A percentile compares a stretch with the other conserved stretches of the same genome.
Conservation (phyloP, 2,888 invertebrate genomes). For the Drosophila diplacantha region DNA sequence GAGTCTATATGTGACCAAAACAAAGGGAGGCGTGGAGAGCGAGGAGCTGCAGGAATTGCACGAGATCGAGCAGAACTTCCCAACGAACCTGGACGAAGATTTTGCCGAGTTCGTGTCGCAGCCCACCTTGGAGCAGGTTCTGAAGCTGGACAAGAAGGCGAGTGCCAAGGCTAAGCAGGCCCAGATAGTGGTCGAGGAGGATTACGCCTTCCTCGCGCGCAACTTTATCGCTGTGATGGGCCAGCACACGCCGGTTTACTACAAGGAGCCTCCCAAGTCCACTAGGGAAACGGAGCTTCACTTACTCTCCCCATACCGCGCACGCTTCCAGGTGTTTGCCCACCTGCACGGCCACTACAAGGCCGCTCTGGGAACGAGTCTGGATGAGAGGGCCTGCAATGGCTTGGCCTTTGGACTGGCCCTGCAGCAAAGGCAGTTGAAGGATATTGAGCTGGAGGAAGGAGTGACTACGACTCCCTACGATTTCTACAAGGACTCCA, state of each 20-base stretch:
- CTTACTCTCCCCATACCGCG: conserved; percentile 65
- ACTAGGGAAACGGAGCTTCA: conserved; percentile 33
- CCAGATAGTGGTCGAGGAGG: conserved; percentile 70
- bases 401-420: conserved; percentile 72
- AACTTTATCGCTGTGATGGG: conserved; percentile 74
- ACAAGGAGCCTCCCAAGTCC: conserved; percentile 42
- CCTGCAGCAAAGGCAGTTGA: conserved; percentile 71
- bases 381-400: conserved; percentile 72
- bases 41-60: conserved; percentile 83
- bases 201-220: conserved; percentile 71
- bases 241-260: conserved; percentile 67
- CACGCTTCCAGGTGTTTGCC: conserved; percentile 72
- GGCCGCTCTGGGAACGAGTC: conserved; percentile 61
- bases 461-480: conserved; percentile 57
- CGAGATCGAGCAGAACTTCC: conserved; percentile 85
- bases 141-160: conserved; percentile 73
- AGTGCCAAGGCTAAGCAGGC: conserved; percentile 61
- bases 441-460: conserved; percentile 55
- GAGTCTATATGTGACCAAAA: conserved; percentile 85
- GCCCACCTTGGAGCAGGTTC: conserved; percentile 78
- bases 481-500: conserved; percentile 91
- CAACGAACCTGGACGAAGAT: conserved; percentile 83
- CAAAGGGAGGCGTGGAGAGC: conserved; percentile 82
- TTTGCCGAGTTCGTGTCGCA: conserved; percentile 83
- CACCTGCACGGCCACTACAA: conserved; percentile 72